Evolutionary conservation across 2,797 vertebrate genomes (phyloP), one percentile per base, ranked within the genome.

Genomic region (Sebastiscus tertius): DNA sequence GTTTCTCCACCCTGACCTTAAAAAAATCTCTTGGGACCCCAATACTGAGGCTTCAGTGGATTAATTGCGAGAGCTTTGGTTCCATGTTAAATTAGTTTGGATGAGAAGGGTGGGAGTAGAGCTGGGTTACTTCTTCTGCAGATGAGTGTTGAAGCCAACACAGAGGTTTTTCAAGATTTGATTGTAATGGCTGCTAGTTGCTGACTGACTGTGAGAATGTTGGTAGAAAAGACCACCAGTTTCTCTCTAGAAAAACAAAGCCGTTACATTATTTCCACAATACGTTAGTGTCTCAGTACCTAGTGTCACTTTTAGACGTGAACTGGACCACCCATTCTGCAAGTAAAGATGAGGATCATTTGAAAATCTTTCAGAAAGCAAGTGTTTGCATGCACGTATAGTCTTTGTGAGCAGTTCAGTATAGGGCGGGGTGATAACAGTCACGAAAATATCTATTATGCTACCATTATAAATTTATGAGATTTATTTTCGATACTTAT

Each of bases 61-160:
- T 83, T 91, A 80, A 88, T 82, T 84, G 81, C n/a, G 18, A 60
- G 75, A 55, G 82, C 66, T 82, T 82, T 81, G 70, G 87, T 89
- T 84, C 55, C 31, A 29, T 67, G 54, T 64, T 77, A 68, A 71
- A 76, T 75, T 59, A 49, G 70, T 26, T 61, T 71, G 70, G 65
- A 80, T 80, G 8, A 26, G 18, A 64, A 67, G 29, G 42, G 12
- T 20, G 46, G 56, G 52, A 31, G 26, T 52, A 36, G 13, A 64
- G 49, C 24, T 26, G 63, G 22, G 22, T 27, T 46, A n/a, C 27
- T 56, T 9, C 31, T 22, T 34, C 64, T 49, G 36, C n/a, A 34
- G 20, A 61, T 60, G 20, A 62, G 13, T 8, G n/a, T 26, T 26
- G 20, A 79, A 68, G 33, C 39, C 42, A 33, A 16, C 1, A 4